Evolutionary conservation across 2,797 vertebrate species (phyloP), one percentile per base, ranked within the genome.

Genomic region (Tarsius wallacei): DNA sequence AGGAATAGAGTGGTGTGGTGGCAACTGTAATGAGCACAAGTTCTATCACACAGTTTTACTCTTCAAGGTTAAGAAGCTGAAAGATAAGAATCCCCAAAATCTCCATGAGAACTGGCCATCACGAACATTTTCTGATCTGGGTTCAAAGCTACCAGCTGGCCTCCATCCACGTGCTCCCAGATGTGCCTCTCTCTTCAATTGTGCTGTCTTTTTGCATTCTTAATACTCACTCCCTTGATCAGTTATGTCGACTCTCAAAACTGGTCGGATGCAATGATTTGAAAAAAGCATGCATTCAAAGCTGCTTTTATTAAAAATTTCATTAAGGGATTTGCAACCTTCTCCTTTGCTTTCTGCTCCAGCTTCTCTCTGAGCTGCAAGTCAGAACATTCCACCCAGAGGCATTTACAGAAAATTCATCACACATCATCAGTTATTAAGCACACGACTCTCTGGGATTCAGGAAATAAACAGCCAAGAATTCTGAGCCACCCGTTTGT

Each of bases 301-400:
- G 96, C 97, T 96, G 92, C 88, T 97, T 97, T 98, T 98, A 97
- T 98, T 97, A 98, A 98, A 98, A 98, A 97, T 98, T 98, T 97
- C 97, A 98, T 96, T 97, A 98, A 97, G 87, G 97, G 95, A 98
- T 97, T 98, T 98, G 91, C 96, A 97, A 96, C 59, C 66, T 93
- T 96, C 85, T 97, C 85, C 82, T 97, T 86, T 96, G 74, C 96
- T 97, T 97, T 96, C 94, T 94, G 87, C 94, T 94, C 74, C 90
- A 93, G 88, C 70, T 77, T 97, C 82, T 96, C 90, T 96, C 47
- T 96, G 93, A 97, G 77, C 91, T 96, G 64, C 33, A 92, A 93
- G 81, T 96, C 93, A 96, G 97, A 97, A 85, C 73, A 95, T 76
- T 96, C 93, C 81, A 95, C 91, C 94, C 84, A 90, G 64, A 94